Conservation (phyloP, 2,113 vertebrate species). For the Mus spicilegus region DNA sequence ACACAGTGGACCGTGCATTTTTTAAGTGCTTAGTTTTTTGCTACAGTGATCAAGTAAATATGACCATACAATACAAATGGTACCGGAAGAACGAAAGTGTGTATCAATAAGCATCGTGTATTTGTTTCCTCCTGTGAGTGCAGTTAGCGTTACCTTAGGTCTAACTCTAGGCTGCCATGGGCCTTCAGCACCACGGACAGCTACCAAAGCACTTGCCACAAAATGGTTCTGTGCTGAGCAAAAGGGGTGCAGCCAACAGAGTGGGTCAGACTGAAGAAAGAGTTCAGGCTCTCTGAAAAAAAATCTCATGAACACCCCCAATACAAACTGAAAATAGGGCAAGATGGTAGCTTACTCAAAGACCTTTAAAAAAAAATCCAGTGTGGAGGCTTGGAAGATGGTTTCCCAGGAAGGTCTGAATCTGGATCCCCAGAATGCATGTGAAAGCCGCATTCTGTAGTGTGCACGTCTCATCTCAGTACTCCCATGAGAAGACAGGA, state of each 20-base stretch:
- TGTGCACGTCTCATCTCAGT: neutral
- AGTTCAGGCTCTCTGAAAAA: neutral
- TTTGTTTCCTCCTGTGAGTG: neutral
- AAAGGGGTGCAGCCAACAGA: rapidly evolving
- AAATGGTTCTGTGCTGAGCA: rapidly evolving
- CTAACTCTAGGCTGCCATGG: rapidly evolving
- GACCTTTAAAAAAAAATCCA: neutral
- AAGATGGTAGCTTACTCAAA: neutral
- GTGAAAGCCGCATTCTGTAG: neutral
- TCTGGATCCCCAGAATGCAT: neutral
- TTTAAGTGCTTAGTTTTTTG: neutral
- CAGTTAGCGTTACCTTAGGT: rapidly evolving
- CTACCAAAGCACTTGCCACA: neutral
- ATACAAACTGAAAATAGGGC: neutral
- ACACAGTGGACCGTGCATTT: neutral
- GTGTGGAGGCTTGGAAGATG: neutral
- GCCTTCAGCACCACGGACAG: conserved; percentile 49
- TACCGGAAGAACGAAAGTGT: neutral
- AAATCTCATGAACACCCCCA: neutral
- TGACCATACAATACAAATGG: neutral
- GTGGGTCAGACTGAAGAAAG: neutral
- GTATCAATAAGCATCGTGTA: neutral
- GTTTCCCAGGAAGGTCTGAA: neutral
- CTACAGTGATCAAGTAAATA: neutral
- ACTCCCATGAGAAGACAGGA: neutral